A percentile compares a stretch with the other conserved stretches of the same genome.
Evolutionary conservation across 2,888 invertebrate species (phyloP).

Genomic region (Zygogramma bicolorata): DNA sequence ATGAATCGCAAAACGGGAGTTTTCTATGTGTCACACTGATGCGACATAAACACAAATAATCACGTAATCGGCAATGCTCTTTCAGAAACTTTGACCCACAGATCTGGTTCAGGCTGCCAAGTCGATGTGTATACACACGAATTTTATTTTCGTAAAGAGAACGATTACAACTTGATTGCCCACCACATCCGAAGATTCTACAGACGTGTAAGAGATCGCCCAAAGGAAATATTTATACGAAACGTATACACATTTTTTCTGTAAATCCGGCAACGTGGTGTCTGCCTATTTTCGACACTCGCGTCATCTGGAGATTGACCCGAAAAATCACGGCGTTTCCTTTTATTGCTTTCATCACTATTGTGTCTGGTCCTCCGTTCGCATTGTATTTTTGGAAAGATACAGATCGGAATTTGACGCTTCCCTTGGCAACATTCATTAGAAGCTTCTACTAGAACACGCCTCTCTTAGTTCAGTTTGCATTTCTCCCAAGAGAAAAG

Average conservation of each 20-base stretch:
- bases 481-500: no score
- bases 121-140: background rate
- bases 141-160: background rate
- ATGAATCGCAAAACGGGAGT: no score
- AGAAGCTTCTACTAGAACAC: background rate
- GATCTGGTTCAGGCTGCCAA: background rate
- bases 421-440: no score
- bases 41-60: no score
- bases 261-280: background rate
- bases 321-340: background rate
- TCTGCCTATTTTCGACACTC: conserved; percentile 20
- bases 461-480: no score
- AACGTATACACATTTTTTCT: background rate
- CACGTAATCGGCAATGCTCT: no score
- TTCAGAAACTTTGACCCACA: background rate
- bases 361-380: background rate
- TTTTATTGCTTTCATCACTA: background rate
- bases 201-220: background rate
- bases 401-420: background rate
- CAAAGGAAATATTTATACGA: background rate
- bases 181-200: background rate
- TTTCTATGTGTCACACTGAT: no score
- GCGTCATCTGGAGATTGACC: conserved; percentile 2
- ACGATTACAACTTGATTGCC: background rate
- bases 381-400: background rate